These are phyloP conservation scores for Anomalospiza imberbis DNA, from an alignment of 2,797 vertebrate species.

Conservation along the genomic window DNA sequence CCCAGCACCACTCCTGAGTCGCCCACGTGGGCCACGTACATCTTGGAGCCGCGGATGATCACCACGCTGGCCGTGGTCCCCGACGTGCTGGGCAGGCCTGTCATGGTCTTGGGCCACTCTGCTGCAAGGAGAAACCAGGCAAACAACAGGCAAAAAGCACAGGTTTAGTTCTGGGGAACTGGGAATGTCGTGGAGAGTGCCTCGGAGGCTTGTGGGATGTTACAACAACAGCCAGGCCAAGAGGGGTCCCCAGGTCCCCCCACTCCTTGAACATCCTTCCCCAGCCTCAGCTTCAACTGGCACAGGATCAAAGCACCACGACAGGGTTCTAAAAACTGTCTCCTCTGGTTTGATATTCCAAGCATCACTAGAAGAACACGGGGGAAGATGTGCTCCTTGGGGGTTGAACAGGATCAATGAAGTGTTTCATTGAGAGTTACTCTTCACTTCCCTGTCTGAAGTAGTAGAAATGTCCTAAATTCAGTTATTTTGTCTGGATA, in stretches of 20 bases:
- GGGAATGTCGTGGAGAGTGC: neutral
- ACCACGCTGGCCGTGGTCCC: slow-evolving; percentile 95
- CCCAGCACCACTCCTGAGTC: slow-evolving; percentile 94
- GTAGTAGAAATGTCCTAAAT: neutral
- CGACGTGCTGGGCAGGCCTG: slow-evolving; percentile 92
- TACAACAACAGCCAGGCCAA: neutral
- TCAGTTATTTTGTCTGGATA: neutral
- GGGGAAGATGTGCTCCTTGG: neutral
- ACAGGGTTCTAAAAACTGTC: neutral
- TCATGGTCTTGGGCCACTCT: slow-evolving; percentile 96
- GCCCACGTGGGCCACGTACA: slow-evolving; percentile 94
- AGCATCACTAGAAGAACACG: neutral
- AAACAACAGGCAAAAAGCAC: neutral
- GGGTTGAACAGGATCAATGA: neutral
- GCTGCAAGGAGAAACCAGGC: slow-evolving; percentile 71
- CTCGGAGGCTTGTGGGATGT: neutral
- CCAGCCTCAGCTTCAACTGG: neutral
- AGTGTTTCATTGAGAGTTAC: neutral
- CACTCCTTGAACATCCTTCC: neutral
- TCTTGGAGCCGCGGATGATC: slow-evolving; percentile 88
- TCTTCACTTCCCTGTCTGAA: neutral
- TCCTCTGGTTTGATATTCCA: neutral
- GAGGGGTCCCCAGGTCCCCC: neutral
- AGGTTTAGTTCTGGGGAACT: neutral
- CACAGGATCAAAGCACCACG: neutral